Conservation (phyloP, 1,140 invertebrate species). For the Bombyx mandarina region DNA sequence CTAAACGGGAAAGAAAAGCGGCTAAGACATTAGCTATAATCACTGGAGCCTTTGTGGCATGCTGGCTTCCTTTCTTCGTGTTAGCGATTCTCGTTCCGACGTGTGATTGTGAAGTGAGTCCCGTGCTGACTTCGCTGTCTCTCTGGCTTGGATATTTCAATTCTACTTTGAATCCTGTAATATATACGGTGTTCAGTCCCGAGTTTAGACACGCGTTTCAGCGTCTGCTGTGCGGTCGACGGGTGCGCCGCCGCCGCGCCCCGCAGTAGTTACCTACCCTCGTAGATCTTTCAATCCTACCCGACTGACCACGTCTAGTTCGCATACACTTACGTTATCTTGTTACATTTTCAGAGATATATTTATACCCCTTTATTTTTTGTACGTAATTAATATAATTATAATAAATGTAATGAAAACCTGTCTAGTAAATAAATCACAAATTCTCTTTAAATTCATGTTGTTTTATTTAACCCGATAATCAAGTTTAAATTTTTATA, state of each 20-base stretch:
- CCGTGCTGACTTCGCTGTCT: slow-evolving; percentile 78
- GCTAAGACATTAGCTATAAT: slow-evolving; percentile 93
- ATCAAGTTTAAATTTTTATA: neutral
- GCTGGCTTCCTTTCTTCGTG: slow-evolving; percentile 93
- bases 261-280: slow-evolving; percentile 35
- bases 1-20: slow-evolving; percentile 90
- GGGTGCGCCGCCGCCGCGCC: slow-evolving; percentile 64
- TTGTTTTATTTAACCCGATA: slow-evolving; percentile 20
- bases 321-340: slow-evolving; percentile 57
- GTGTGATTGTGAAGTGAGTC: slow-evolving; percentile 73
- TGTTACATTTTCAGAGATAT: slow-evolving; percentile 72
- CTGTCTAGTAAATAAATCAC: slow-evolving; percentile 54
- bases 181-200: slow-evolving; percentile 91
- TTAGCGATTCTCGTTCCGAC: slow-evolving; percentile 87
- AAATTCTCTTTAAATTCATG: slow-evolving; percentile 36
- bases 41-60: slow-evolving; percentile 90
- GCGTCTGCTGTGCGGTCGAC: slow-evolving; percentile 80
- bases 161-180: slow-evolving; percentile 90
- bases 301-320: slow-evolving; percentile 59
- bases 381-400: slow-evolving; percentile 45
- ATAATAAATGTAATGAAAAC: slow-evolving; percentile 40
- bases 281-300: slow-evolving; percentile 21
- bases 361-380: slow-evolving; percentile 69
- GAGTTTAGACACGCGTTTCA: slow-evolving; percentile 91
- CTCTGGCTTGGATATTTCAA: slow-evolving; percentile 91